Conservation (phyloP, 2,797 vertebrate species). For the Argya squamiceps region DNA sequence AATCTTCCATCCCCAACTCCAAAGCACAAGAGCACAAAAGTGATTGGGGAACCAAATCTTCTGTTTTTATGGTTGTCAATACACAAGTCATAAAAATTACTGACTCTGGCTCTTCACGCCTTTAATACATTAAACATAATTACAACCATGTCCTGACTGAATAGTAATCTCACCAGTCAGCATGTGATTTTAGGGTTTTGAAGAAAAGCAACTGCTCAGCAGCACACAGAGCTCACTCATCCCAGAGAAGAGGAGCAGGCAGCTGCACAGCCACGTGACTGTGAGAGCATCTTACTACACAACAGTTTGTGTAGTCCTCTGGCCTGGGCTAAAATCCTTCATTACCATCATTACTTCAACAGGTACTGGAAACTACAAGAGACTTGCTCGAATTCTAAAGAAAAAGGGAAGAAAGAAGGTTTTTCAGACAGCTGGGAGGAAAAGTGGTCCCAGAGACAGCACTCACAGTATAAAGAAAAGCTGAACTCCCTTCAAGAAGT, state of each 20-base stretch:
- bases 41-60: neutral
- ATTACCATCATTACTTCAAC: neutral
- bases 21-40: neutral
- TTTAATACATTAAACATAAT: constrained; percentile 41
- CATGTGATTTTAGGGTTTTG: neutral
- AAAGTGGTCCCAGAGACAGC: neutral
- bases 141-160: neutral
- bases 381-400: neutral
- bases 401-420: neutral
- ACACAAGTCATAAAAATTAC: constrained; percentile 58
- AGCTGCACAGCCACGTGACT: neutral
- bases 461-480: neutral
- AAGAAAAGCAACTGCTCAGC: neutral
- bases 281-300: neutral
- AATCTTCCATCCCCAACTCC: neutral
- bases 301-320: neutral
- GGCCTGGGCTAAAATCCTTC: neutral
- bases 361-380: neutral
- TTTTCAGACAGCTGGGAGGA: neutral
- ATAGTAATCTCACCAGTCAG: constrained; percentile 9
- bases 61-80: constrained; percentile 25
- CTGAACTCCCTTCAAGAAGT: neutral
- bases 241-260: neutral
- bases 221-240: neutral
- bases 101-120: constrained; percentile 10